Base-by-base conservation (phyloP, 2,888 invertebrate genomes). In the Xylota segnis region DNA sequence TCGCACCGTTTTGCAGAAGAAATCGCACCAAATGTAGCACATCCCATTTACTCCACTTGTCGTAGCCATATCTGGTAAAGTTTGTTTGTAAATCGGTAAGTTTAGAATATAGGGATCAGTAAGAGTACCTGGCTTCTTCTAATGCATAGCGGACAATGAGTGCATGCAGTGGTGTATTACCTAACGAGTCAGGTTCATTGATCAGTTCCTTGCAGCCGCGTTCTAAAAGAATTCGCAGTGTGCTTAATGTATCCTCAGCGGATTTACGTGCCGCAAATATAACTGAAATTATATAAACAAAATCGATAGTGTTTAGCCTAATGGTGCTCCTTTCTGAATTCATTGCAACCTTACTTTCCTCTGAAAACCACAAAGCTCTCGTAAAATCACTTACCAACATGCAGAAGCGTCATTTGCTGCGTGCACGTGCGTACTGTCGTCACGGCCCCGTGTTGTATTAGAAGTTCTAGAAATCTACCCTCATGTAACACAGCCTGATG, bases 11-110 rank as follows among this genome's bases (percentile, higher is more conserved):
- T 90, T 94, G 94, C 43, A 95, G 91, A 71, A 95, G 90, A 87
- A 93, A 94, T 12, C 95, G 92, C 37, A 96, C 95, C 88, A 96
- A 93, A 90, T 95, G 95, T 68, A 96, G 91, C 58, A 96, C 95
- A 90, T 96, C 96, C 94, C 96, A 95, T 90, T 96, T 95, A 89
- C 95, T 95, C 95, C 95, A 95, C 84, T 94, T 94, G 88, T 95
- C 94, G 89, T 95, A 95, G 6, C 95, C 95, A 89, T 94, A 95
- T 12, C 93, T 91, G 47, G 65, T 12, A 16, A 40, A 14, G 12
- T 7, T 10, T 2, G 16, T 16, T 50, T 5, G 40, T 34, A 23
- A 40, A n/a, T 37, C 29, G 16, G 0, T 12, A 3, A 6, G 45
- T 4, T 14, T n/a, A 58, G 0, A 12, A 23, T 34, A n/a, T 5